Conservation (phyloP, 2,113 vertebrate genomes). For the Lates calcarifer region DNA sequence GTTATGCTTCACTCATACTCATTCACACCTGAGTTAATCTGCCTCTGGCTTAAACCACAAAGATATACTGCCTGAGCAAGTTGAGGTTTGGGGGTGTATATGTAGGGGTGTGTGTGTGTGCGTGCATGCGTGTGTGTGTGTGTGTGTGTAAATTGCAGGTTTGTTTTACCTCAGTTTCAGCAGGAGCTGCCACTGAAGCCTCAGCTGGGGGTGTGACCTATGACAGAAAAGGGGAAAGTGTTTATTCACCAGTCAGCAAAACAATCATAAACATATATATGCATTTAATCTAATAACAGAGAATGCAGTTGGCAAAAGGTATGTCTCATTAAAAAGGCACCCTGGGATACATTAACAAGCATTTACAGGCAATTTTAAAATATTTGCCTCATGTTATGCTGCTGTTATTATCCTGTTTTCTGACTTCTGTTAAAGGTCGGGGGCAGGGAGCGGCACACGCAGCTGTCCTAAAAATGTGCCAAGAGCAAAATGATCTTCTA, state of each 20-base stretch:
- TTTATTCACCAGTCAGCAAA: conserved; percentile 3
- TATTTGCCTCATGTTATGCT: neutral
- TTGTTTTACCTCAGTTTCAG: conserved; percentile 65
- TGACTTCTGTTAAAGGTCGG: conserved; percentile 16
- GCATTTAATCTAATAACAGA: neutral
- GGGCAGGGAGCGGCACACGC: conserved; percentile 11
- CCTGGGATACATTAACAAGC: neutral
- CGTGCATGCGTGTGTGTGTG: neutral
- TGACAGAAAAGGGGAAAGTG: neutral
- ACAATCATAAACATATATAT: neutral
- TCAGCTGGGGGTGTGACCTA: conserved; percentile 53
- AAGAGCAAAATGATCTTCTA: conserved; percentile 20
- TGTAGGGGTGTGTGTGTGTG: neutral
- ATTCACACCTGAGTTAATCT: neutral
- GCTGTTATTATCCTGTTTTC: neutral
- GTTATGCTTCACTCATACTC: conserved; percentile 2
- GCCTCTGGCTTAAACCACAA: neutral
- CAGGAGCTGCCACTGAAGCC: conserved; percentile 31
- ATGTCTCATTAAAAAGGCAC: neutral
- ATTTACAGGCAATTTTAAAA: conserved; percentile 2
- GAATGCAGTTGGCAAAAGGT: neutral
- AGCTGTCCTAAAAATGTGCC: conserved; percentile 47
- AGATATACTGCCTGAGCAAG: neutral
- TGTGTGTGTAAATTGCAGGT: neutral
- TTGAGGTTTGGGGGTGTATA: neutral